Base-by-base conservation (phyloP, 2,113 vertebrate species). In the Melanotaenia duboulayi region DNA sequence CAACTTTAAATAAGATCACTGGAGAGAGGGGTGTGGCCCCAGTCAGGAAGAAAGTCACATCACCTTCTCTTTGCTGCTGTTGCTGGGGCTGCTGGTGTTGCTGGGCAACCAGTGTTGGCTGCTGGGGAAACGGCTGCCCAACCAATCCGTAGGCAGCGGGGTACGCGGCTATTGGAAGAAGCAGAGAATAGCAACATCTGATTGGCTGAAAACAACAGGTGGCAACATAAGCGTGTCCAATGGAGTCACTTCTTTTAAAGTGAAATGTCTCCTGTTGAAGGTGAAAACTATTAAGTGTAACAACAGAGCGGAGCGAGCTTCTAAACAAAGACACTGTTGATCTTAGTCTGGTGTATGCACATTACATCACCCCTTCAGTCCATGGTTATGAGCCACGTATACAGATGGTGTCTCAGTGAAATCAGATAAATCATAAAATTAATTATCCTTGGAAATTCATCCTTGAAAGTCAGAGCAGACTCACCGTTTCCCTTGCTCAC, bases 71-170 rank as follows among this genome's bases (percentile, higher is more conserved):
- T 65, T 95, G 95, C 68, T 95, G 95, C 92, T 95, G 95, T 81
- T 95, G 95, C 65, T 94, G 94, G 48, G 94, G 95, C 37, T 95
- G 95, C 0, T 95, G 95, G 65, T 95, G 96, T 92, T 96, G 96
- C 92, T 96, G 94, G 72, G 95, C 90, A 52, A 96, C 94, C 80
- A 96, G 85, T 79, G 95, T 90, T 6, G 94, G 95, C 82, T 95
- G 95, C 88, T 96, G 96, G 44, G 95, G 94, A 82, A 96, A 97
- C 2, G 95, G 95, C 54, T 95, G 95, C 0, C 96, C 95, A 13
- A 97, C 95, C 92, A 97, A 92, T 90, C 96, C 96, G 61, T 97
- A 97, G 59, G 96, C 96, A 20, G 96, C 92, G 4, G 96, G 96
- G 76, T 97, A 97, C 32, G 96, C 95, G 28, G 96, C 96, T 96